Percentiles rank a stretch among this genome's conserved stretches.
Evolutionary conservation across 2,888 invertebrate genomes (phyloP).

Genomic region (Slavum lentiscoides): DNA sequence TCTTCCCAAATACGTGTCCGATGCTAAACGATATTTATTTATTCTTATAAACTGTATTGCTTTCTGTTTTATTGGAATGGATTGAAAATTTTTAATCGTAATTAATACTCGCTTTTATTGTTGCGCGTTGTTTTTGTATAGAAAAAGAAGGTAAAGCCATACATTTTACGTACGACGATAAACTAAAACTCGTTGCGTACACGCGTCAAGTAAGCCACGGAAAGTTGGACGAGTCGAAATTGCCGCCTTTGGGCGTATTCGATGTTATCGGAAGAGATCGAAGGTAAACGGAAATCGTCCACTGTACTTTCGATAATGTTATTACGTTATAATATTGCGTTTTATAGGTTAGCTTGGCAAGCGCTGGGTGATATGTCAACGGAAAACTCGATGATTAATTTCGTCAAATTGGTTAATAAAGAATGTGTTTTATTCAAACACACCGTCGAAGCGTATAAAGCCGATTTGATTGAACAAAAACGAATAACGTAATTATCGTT

Average conservation of each 20-base stretch:
- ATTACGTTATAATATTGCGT: not conserved
- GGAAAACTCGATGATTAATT: conserved; percentile 88
- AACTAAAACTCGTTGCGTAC: conserved; percentile 85
- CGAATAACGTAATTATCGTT: conserved; percentile 63
- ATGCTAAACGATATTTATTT: no score
- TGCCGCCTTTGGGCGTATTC: conserved; percentile 84
- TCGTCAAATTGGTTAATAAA: conserved; percentile 83
- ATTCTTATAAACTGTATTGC: not conserved
- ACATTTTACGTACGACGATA: conserved; percentile 91
- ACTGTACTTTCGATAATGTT: not conserved
- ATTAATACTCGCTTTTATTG: not conserved
- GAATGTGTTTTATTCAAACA: conserved; percentile 89
- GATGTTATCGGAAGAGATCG: conserved; percentile 95
- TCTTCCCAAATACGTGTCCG: not conserved
- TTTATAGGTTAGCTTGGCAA: conserved; percentile 83
- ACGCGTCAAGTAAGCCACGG: conserved; percentile 91
- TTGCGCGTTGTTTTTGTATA: conserved; percentile 61
- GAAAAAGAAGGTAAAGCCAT: conserved; percentile 98
- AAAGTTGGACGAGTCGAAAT: conserved; percentile 70
- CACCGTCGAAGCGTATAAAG: conserved; percentile 86
- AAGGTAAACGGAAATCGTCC: conserved; percentile 62
- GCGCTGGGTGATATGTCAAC: conserved; percentile 81
- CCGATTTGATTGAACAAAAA: conserved; percentile 81
- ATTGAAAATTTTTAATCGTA: no score
- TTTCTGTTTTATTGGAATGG: not conserved